Evolutionary conservation across 2,113 vertebrate species (phyloP).

Genomic region (Pristiophorus japonicus): DNA sequence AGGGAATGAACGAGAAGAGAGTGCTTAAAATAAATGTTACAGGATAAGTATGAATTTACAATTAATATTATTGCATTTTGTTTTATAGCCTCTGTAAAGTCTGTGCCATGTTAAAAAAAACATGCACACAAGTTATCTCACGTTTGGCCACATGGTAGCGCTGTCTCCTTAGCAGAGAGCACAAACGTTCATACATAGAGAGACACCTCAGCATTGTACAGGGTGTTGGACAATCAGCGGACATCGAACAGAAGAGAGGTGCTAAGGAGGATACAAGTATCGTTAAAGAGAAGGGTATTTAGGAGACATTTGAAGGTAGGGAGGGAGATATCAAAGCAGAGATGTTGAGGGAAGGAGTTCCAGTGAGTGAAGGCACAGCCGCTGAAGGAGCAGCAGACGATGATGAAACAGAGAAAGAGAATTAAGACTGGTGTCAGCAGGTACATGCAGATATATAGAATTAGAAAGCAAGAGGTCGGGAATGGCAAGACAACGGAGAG

Average conservation of each 20-base stretch:
- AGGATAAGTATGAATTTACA: no score
- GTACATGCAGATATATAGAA: no score
- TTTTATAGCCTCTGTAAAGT: neutral
- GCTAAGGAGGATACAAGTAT: neutral
- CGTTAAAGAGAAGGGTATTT: neutral
- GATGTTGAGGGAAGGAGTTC: neutral
- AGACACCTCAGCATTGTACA: neutral
- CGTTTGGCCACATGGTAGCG: slow-evolving; percentile 13
- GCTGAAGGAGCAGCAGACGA: neutral
- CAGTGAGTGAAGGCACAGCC: neutral
- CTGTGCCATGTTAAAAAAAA: neutral
- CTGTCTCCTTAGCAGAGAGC: neutral
- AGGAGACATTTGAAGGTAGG: neutral
- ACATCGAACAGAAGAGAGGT: neutral
- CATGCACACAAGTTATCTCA: neutral
- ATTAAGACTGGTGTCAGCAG: neutral
- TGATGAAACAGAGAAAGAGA: neutral
- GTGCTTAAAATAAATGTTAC: no score
- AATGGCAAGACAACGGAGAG: neutral
- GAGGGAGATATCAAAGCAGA: neutral
- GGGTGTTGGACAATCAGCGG: neutral
- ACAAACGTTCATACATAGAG: neutral
- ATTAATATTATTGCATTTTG: no score
- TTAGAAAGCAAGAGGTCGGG: no score
- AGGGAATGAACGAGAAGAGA: no score